A percentile compares a stretch with the other conserved stretches of the same genome.
These are phyloP conservation scores for Sarcophilus harrisii DNA, from an alignment of 2,797 vertebrate species.

Conservation along the genomic window DNA sequence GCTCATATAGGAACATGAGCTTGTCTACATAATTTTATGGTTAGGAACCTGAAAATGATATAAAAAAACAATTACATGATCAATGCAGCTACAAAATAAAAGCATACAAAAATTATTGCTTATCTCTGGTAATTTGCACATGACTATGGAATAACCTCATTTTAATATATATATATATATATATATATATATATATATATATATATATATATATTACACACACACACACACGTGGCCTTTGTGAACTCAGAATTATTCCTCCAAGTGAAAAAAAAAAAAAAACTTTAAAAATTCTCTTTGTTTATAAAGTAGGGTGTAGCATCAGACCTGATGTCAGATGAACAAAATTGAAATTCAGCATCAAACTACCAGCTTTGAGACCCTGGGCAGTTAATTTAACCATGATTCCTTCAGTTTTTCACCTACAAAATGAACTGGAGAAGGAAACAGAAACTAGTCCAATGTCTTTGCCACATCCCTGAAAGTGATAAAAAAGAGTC, in stretches of 20 bases:
- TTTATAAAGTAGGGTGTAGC: not conserved
- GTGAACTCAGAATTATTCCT: not conserved
- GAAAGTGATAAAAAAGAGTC: not conserved
- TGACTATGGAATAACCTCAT: no score
- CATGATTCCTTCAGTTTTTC: not conserved
- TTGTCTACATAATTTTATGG: not conserved
- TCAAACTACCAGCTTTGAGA: not conserved
- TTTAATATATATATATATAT: not conserved
- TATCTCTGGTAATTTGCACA: no score
- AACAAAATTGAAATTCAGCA: not conserved
- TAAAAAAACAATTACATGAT: no score
- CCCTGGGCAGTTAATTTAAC: not conserved
- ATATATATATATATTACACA: no score
- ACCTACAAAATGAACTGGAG: not conserved
- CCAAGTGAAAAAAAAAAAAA: not conserved
- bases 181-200: no score
- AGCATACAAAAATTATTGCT: no score
- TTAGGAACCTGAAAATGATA: not conserved
- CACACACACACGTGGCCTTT: not conserved
- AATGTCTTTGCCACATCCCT: not conserved
- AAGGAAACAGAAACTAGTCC: not conserved
- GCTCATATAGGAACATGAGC: not conserved
- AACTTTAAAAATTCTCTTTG: not conserved
- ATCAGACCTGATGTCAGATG: not conserved
- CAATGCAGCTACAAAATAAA: not conserved